Evolutionary conservation across 2,113 vertebrate genomes (phyloP).

Genomic region (Cygnus buccinator): DNA sequence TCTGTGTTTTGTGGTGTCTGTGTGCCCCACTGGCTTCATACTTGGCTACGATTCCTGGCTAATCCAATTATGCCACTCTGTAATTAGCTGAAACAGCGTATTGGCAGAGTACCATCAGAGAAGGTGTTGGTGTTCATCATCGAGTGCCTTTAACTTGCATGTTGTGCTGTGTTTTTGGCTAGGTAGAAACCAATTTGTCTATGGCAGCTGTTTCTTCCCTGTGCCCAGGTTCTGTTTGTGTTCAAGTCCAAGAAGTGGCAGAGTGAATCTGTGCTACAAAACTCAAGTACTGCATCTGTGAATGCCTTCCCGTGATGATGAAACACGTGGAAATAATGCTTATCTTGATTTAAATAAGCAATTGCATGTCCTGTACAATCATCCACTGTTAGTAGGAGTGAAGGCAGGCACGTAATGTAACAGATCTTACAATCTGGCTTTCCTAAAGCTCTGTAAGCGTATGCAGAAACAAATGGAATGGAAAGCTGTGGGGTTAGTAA

Average conservation of each 20-base stretch:
- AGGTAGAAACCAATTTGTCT: conserved; percentile 7
- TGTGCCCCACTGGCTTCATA: background rate
- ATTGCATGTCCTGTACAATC: conserved; percentile 48
- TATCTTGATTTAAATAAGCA: conserved; percentile 63
- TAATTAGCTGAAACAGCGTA: conserved; percentile 4
- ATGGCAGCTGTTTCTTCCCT: conserved; percentile 40
- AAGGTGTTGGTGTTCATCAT: conserved; percentile 20
- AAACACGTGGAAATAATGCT: conserved; percentile 54
- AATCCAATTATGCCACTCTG: background rate
- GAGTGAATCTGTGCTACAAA: conserved; percentile 52
- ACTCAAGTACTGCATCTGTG: conserved; percentile 52
- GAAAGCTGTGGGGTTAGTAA: background rate
- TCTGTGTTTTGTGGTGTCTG: rapidly evolving
- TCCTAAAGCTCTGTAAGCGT: rapidly evolving
- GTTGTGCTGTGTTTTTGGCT: background rate
- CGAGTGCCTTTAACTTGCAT: background rate
- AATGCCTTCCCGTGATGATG: conserved; percentile 35
- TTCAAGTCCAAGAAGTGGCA: conserved; percentile 34
- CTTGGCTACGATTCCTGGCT: background rate
- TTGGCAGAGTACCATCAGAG: background rate
- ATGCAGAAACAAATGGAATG: conserved; percentile 19
- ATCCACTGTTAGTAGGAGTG: background rate
- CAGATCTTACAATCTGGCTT: conserved; percentile 4
- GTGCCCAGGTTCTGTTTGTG: background rate
- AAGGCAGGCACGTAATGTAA: conserved; percentile 23